Conservation (phyloP, 2,113 vertebrate genomes). For the Dolichotis patagonum region DNA sequence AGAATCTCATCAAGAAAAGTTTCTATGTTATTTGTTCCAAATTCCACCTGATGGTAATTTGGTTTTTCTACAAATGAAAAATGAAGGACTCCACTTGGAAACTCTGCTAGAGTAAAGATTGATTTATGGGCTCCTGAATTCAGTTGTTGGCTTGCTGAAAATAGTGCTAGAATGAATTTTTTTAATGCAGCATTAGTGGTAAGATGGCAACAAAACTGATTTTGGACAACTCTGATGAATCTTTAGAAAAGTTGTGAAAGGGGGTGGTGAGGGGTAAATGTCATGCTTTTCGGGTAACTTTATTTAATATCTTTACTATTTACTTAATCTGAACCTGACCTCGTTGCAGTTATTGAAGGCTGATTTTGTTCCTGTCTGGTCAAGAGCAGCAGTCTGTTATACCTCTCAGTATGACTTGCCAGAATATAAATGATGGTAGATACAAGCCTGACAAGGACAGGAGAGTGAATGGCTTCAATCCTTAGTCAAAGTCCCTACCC, state of each 20-base stretch:
- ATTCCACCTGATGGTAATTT: not conserved
- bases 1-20: not conserved
- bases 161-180: not conserved
- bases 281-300: not conserved
- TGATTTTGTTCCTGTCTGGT: slow-evolving; percentile 4
- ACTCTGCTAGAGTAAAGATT: not conserved
- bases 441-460: not conserved
- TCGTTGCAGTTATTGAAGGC: not conserved
- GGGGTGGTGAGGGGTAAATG: not conserved
- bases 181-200: not conserved
- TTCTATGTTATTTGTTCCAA: not conserved
- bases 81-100: not conserved
- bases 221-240: not conserved
- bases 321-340: slow-evolving; percentile 24
- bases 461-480: not conserved
- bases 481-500: not conserved
- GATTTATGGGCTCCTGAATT: slow-evolving; percentile 10
- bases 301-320: not conserved
- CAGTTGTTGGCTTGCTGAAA: slow-evolving; percentile 15
- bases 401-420: not conserved
- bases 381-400: not conserved
- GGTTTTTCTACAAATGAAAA: slow-evolving; percentile 21
- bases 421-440: not conserved
- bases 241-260: not conserved
- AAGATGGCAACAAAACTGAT: not conserved